Base-by-base conservation (phyloP, 2,888 invertebrate genomes). In the Drosophila putrida region DNA sequence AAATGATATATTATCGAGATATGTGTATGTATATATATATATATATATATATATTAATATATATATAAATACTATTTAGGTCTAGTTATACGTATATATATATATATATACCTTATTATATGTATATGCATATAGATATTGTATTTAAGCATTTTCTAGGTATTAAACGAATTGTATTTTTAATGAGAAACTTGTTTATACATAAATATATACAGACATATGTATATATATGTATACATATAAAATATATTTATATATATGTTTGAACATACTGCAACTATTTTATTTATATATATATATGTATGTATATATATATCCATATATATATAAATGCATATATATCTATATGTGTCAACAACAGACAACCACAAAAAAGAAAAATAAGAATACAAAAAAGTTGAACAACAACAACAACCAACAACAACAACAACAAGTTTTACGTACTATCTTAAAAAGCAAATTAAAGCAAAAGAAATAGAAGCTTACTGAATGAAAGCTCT, bases 61-160 rank as follows among this genome's bases (percentile, higher is more conserved):
- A 49, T 46, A 60, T 67, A 64, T 54, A 63, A 57, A 66, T 65
- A 61, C 49, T 65, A 69, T 46, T 65, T 69, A 73, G 69, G 55
- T 49, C 35, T 64, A 65, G 59, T 69, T 59, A 67, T 61, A 71
- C 59, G 41, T 64, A 73, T 70, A 72, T 53, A 20, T 20, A 20
- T 20, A 20, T 20, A 41, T 59, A 47, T 63, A 57, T 33, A 59
- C 38, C 11, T 58, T 39, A 47, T 38, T 58, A 59, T 69, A 73
- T 72, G 64, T 76, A 74, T 76, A 73, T 79, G 67, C 66, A 75
- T 72, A 80, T 78, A 83, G 80, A 80, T 82, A 82, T 83, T 86
- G 70, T 83, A 75, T 82, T 78, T 83, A 86, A 86, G 87, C 87
- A 83, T 86, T 84, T 86, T 71, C 49, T 84, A 84, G 87, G 87